A percentile compares a stretch with the other conserved stretches of the same genome.
These are phyloP conservation scores for Eupeodes latifasciatus DNA, from an alignment of 2,888 invertebrate species.

Conservation along the genomic window DNA sequence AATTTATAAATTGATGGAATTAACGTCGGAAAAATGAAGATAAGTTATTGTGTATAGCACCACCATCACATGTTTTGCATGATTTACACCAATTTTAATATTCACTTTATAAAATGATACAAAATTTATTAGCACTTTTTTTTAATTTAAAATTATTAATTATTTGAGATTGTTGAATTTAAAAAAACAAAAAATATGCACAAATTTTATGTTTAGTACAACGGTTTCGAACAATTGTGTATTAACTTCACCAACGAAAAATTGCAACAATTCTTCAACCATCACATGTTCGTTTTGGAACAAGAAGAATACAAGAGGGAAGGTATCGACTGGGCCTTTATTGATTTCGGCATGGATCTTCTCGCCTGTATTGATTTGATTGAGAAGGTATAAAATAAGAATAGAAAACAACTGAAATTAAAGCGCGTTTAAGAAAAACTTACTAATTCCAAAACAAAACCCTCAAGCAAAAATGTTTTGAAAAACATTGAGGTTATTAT, in stretches of 20 bases:
- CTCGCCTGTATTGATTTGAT: slow-evolving; percentile 99
- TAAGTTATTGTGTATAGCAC: too few species aligned
- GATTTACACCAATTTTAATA: too few species aligned
- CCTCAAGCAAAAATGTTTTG: slow-evolving; percentile 48
- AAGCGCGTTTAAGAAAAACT: background rate
- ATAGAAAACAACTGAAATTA: background rate
- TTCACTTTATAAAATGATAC: too few species aligned
- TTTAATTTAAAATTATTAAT: too few species aligned
- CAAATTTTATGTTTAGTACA: slow-evolving; percentile 84
- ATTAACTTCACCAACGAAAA: slow-evolving; percentile 99
- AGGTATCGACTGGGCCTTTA: slow-evolving; percentile 99
- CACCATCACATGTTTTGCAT: too few species aligned
- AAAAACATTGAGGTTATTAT: slow-evolving; percentile 42
- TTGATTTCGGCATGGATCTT: slow-evolving; percentile 99
- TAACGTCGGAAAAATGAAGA: too few species aligned
- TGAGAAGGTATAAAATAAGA: slow-evolving; percentile 91
- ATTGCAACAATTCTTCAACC: slow-evolving; percentile 99
- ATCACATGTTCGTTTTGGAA: slow-evolving; percentile 99
- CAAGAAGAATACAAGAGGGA: slow-evolving; percentile 99
- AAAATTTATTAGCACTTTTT: too few species aligned
- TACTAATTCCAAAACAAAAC: slow-evolving; percentile 29
- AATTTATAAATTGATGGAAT: too few species aligned
- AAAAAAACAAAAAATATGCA: too few species aligned
- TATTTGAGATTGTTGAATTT: too few species aligned
- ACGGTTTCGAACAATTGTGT: slow-evolving; percentile 99